Conservation (phyloP, 2,888 invertebrate species). For the Polia nebulosa region DNA sequence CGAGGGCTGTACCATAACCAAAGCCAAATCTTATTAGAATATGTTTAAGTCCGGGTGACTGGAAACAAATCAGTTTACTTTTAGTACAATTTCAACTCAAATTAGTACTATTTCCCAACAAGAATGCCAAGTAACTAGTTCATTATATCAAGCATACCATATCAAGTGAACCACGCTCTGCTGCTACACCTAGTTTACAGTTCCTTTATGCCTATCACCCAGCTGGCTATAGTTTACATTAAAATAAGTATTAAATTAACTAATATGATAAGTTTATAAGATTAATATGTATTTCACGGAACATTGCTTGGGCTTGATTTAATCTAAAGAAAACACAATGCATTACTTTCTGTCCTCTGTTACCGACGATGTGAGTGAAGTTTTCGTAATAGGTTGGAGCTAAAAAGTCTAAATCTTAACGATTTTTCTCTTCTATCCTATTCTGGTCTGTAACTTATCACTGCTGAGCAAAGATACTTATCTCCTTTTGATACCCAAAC, state of each 20-base stretch:
- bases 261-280: neutral
- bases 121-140: too few relatives aligned
- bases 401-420: neutral
- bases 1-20: too few relatives aligned
- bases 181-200: too few relatives aligned
- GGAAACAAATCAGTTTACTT: too few relatives aligned
- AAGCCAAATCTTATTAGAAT: too few relatives aligned
- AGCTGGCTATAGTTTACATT: neutral
- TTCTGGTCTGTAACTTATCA: neutral
- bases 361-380: neutral
- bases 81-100: too few relatives aligned
- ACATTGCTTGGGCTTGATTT: neutral
- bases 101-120: too few relatives aligned
- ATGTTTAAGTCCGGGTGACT: too few relatives aligned
- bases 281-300: neutral
- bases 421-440: neutral
- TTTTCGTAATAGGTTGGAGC: neutral
- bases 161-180: too few relatives aligned
- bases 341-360: neutral
- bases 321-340: too few relatives aligned
- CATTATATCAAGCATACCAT: too few relatives aligned
- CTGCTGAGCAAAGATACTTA: neutral
- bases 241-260: neutral
- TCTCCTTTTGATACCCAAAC: neutral
- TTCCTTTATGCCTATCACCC: too few relatives aligned